phyloP scores from a whole-genome alignment of 1,140 invertebrate species.

The Elysia chlorotica region DNA sequence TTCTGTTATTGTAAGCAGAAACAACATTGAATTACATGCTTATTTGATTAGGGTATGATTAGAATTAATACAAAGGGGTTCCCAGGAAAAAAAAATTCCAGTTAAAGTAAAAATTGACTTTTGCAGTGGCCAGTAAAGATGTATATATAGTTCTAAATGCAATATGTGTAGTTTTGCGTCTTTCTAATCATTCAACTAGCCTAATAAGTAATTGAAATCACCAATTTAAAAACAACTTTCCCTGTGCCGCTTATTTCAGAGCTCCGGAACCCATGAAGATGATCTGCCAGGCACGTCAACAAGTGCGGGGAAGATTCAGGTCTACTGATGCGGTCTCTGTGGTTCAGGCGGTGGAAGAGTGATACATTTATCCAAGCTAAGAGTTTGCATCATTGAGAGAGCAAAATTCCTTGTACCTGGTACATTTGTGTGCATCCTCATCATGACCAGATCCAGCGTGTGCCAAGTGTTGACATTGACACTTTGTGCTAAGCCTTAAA shows the following conservation, averaged over 20 bases:
- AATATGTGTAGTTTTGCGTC: background rate
- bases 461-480: too few species aligned
- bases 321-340: conserved; percentile 1
- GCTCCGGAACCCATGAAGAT: conserved; percentile 14
- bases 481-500: too few species aligned
- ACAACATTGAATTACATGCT: too few species aligned
- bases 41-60: too few species aligned
- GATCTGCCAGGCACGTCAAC: conserved; percentile 17
- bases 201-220: background rate
- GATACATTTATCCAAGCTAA: too few species aligned
- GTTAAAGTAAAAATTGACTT: background rate
- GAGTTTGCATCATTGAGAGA: too few species aligned
- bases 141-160: background rate
- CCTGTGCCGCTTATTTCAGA: background rate
- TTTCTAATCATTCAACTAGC: background rate
- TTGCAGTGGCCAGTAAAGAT: background rate
- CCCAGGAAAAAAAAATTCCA: background rate
- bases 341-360: too few species aligned
- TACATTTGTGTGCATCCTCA: too few species aligned
- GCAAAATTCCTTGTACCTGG: too few species aligned
- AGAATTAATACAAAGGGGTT: background rate
- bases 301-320: conserved; percentile 8
- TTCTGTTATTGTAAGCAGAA: too few species aligned
- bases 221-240: background rate
- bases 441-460: too few species aligned